Conservation (phyloP, 1,140 invertebrate genomes). For the Drosophila ercepeae region DNA sequence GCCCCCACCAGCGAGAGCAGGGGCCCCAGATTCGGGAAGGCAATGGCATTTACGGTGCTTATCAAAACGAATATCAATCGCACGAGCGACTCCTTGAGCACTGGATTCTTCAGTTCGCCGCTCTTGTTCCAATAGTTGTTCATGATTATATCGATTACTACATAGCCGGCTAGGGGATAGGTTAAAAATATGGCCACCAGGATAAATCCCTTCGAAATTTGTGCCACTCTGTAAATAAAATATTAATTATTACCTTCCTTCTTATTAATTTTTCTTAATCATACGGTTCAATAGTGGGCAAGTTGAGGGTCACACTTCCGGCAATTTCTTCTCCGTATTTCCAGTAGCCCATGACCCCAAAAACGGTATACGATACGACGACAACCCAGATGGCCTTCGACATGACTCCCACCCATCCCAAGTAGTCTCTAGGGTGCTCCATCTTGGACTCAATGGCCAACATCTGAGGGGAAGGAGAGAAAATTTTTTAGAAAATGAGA, state of each 20-base stretch:
- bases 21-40: conserved; percentile 40
- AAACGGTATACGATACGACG: neutral
- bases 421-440: conserved; percentile 25
- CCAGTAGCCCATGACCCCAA: conserved; percentile 57
- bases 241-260: neutral
- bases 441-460: conserved; percentile 47
- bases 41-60: conserved; percentile 31
- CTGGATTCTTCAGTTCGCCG: neutral
- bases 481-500: too few relatives aligned
- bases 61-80: neutral
- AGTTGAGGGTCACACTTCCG: conserved; percentile 26
- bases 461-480: conserved; percentile 21
- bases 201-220: conserved; percentile 3
- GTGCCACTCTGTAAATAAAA: conserved; percentile 1
- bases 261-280: neutral
- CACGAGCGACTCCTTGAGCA: conserved; percentile 24
- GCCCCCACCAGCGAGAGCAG: conserved; percentile 38
- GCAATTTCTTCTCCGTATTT: conserved; percentile 15
- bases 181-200: conserved; percentile 26
- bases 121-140: conserved; percentile 18
- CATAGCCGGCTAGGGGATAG: conserved; percentile 48
- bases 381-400: conserved; percentile 5
- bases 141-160: conserved; percentile 46
- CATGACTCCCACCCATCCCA: conserved; percentile 32
- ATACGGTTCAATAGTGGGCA: conserved; percentile 39